A percentile compares a stretch with the other conserved stretches of the same genome.
These are phyloP conservation scores for Neuroterus valhalla DNA, from an alignment of 1,140 invertebrate genomes.

Conservation along the genomic window DNA sequence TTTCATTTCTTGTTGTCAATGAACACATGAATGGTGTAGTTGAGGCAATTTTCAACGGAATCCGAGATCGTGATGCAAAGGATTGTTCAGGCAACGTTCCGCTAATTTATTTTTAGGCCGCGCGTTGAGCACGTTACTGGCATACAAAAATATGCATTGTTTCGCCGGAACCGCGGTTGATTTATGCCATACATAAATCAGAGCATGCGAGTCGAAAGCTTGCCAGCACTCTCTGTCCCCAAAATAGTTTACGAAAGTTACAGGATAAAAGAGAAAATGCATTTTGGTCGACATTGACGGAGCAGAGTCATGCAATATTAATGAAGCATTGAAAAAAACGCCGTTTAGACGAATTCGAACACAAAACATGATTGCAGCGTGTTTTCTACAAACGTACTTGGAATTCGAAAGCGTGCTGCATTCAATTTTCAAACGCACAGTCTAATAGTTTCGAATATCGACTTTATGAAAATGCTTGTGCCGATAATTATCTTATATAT, in stretches of 20 bases:
- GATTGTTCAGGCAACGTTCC: conserved; percentile 33
- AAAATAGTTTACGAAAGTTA: conserved; percentile 59
- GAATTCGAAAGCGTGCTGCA: conserved; percentile 2
- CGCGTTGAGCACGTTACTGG: conserved; percentile 41
- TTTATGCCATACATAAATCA: conserved; percentile 65
- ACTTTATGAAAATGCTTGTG: too few relatives aligned
- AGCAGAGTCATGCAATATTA: conserved; percentile 43
- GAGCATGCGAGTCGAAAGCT: conserved; percentile 57
- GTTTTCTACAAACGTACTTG: conserved; percentile 8
- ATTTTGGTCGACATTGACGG: conserved; percentile 44
- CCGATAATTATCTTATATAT: too few relatives aligned
- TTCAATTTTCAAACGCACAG: neutral
- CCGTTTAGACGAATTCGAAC: conserved; percentile 18
- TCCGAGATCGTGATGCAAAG: conserved; percentile 12
- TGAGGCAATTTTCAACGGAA: conserved; percentile 15
- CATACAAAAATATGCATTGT: conserved; percentile 62
- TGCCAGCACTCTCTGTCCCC: conserved; percentile 53
- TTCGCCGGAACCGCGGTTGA: conserved; percentile 57
- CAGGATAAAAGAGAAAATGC: conserved; percentile 40
- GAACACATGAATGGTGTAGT: conserved; percentile 17
- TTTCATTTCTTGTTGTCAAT: neutral
- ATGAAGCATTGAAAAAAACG: conserved; percentile 38
- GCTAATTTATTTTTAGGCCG: conserved; percentile 50
- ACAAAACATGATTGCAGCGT: conserved; percentile 29
- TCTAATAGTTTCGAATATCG: neutral